Base-by-base conservation (phyloP, 2,888 invertebrate genomes). In the Melinaea menophilus region DNA sequence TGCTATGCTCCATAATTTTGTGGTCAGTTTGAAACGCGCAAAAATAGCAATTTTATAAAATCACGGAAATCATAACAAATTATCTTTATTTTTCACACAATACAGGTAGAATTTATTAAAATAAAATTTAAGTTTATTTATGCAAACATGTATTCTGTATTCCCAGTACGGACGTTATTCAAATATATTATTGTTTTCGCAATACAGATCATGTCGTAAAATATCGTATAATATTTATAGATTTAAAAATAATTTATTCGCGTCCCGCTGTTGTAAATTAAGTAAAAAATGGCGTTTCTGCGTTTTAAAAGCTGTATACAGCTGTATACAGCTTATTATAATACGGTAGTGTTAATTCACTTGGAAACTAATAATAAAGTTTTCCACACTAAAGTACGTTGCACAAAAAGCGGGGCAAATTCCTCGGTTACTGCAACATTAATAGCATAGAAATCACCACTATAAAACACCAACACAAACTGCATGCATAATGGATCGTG, bases 1-100 rank as follows among this genome's bases (percentile, higher is more conserved):
- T 58, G 74, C 78, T 75, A 72, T 72, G 64, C 58, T 61, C 70
- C 74, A 71, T 73, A 71, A 76, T 73, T 76, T 76, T 72, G 82
- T 78, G 85, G 88, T 85, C 86, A 84, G 78, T 74, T 70, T 68
- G 69, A 58, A 66, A 72, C 69, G 68, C 69, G 63, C 59, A 64
- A 60, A 65, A 65, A 62, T 66, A 54, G 55, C 55, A 62, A 66
- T 69, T 67, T 65, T 63, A 59, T 64, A 56, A 66, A 69, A 62
- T 64, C 63, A 54, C 54, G 56, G 58, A 60, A 62, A 68, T 62
- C 62, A 68, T 60, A 22, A 57, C 54, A 62, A 55, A 57, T 60
- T 48, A 48, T 47, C 46, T 45, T 55, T 64, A 56, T 59, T 61
- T 47, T 55, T 54, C 51, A 51, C 31, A 51, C 9, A 51, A 51